Base-by-base conservation (phyloP, 2,888 invertebrate species). In the Rhingia rostrata region DNA sequence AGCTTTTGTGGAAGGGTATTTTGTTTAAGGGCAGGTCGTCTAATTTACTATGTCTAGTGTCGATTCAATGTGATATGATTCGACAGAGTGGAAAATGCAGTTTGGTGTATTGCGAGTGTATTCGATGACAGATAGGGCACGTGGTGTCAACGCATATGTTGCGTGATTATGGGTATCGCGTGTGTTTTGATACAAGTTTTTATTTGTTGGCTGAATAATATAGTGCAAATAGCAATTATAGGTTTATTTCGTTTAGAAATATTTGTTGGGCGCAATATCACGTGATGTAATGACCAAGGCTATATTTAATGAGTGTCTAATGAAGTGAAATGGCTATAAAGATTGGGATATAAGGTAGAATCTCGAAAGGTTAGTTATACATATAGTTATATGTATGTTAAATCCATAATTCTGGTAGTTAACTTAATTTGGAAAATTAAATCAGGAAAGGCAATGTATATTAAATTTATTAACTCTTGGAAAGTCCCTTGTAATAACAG, bases 131-230 rank as follows among this genome's bases (percentile, higher is more conserved):
- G 9, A 33, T 22, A 30, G 22, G 22, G 22, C 22, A 49, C 32
- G 4, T 30, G 66, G 70, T 54, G 63, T 53, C 22, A 69, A 77
- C 47, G 64, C 60, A 77, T 72, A 37, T 53, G 41, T 82, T 78
- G 70, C 82, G 78, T 82, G 82, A 53, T 43, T 67, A 22, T 22
- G 9, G 4, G 35, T 6, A 70, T 77, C 39, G 82, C 77, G 82
- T 82, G 81, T 64, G 30, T 47, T 77, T 81, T 14, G 69, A 64
- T 63, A 53, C 9, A 45, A 45, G 43, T 30, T 63, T 61, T 53
- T 70, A 63, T 81, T 77, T 75, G 63, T 77, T 81, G 53, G 33
- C 12, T 58, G 63, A 69, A 75, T 69, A 43, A 58, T 75, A 22
- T 54, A 51, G 32, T 49, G 56, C 32, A 61, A 45, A 69, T 10